phyloP scores from a whole-genome alignment of 1,140 invertebrate species.

The Ditylenchus dipsaci region DNA sequence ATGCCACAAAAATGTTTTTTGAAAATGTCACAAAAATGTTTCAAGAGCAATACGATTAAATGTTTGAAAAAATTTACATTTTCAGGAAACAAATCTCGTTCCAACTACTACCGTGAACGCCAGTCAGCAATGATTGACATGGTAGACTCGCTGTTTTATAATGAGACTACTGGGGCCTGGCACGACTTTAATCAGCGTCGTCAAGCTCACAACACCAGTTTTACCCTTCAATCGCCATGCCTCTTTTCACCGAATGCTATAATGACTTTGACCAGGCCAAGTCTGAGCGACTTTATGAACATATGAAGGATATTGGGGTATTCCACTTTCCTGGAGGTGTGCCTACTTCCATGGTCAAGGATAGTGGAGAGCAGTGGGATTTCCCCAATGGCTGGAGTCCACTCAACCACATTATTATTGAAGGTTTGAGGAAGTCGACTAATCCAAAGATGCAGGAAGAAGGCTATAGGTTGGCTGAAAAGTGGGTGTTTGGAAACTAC shows the following conservation, averaged over 20 bases:
- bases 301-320: slow-evolving; percentile 66
- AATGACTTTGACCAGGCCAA: slow-evolving; percentile 39
- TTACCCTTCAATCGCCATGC: slow-evolving; percentile 77
- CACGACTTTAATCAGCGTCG: slow-evolving; percentile 61
- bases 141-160: slow-evolving; percentile 70
- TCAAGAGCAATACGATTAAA: too few species aligned
- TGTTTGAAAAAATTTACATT: too few species aligned
- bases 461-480: slow-evolving; percentile 70
- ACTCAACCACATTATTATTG: slow-evolving; percentile 74
- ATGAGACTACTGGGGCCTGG: slow-evolving; percentile 78
- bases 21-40: too few species aligned
- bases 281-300: slow-evolving; percentile 65
- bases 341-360: slow-evolving; percentile 54
- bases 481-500: slow-evolving; percentile 78
- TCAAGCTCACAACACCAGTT: slow-evolving; percentile 68
- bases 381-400: slow-evolving; percentile 90
- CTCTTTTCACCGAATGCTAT: slow-evolving; percentile 72
- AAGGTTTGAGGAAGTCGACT: slow-evolving; percentile 64
- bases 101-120: slow-evolving; percentile 13
- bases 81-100: slow-evolving; percentile 22
- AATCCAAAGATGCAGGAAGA: slow-evolving; percentile 63
- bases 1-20: too few species aligned
- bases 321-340: slow-evolving; percentile 69
- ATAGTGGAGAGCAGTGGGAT: slow-evolving; percentile 72
- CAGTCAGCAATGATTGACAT: slow-evolving; percentile 25